phyloP scores from a whole-genome alignment of 92 coral and sea anemone genomes.

The Scolanthus callimorphus region DNA sequence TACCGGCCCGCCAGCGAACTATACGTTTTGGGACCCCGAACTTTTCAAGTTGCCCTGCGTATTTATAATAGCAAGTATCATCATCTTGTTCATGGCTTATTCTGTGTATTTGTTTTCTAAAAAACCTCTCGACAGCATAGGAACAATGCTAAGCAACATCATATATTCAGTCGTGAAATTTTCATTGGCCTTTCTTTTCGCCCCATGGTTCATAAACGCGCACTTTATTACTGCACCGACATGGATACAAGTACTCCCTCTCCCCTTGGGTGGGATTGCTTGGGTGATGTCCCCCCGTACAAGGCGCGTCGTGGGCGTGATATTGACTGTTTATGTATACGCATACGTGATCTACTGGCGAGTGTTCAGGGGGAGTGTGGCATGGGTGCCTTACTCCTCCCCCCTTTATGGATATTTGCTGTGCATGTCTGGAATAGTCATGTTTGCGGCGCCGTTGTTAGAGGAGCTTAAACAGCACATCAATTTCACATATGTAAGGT shows the following conservation, averaged over 20 bases:
- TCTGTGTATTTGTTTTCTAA: not conserved
- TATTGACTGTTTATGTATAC: constrained; percentile 56
- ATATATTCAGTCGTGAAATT: constrained; percentile 8
- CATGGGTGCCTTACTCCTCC: constrained; percentile 26
- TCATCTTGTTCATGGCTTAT: not conserved
- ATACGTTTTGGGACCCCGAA: too few relatives aligned
- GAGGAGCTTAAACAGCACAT: not conserved
- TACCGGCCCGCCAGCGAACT: too few relatives aligned
- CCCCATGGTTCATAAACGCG: constrained; percentile 75
- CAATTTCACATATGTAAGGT: too few relatives aligned
- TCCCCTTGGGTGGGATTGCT: constrained; percentile 16
- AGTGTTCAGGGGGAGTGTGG: constrained; percentile 54
- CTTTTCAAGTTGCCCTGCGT: too few relatives aligned
- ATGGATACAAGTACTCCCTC: constrained; percentile 14
- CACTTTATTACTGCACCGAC: constrained; percentile 45
- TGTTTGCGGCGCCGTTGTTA: constrained; percentile 47
- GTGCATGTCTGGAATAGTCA: constrained; percentile 54
- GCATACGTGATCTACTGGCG: constrained; percentile 81
- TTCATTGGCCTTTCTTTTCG: constrained; percentile 54
- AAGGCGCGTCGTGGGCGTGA: constrained; percentile 54
- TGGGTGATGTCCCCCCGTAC: constrained; percentile 72
- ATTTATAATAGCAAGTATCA: not conserved
- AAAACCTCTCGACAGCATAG: not conserved
- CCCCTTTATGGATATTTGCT: constrained; percentile 12
- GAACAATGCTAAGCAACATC: not conserved